Base-by-base conservation (phyloP, 2,888 invertebrate species). In the Drosophila imparisetae region DNA sequence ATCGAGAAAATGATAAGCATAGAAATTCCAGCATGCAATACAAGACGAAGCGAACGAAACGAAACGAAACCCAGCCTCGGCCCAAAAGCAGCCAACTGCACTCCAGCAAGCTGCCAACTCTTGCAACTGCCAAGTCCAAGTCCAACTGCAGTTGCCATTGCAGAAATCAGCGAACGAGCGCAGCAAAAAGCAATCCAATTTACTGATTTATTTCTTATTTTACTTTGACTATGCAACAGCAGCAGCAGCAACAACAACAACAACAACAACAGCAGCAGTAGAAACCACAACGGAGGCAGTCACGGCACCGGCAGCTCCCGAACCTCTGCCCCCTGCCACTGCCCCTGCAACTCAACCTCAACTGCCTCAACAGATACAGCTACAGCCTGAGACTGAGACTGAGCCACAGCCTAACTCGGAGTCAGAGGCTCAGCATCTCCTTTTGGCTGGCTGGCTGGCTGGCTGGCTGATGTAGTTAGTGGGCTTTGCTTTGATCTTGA, bases 171-270 rank as follows among this genome's bases (percentile, higher is more conserved):
- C 81, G 83, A 84, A 80, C 73, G 83, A 82, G 74, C 83, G 69
- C 74, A 72, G 79, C 86, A 89, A 85, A 85, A 85, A 83, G 86
- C 88, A 82, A 87, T 83, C 86, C 86, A 89, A 90, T 89, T 89
- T 83, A 87, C 90, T 90, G 89, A 90, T 90, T 89, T 89, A 89
- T 90, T 89, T 89, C 90, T 86, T 88, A 85, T 86, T 88, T 88
- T 90, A 89, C 86, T 87, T 90, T 88, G 79, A 82, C 89, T 89
- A 89, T 86, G 87, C 86, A 84, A 78, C 75, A 75, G 53, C 81
- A 67, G 40, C 74, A 69, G 34, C 65, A 65, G n/a, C 58, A 57
- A 49, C 83, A 82, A 69, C 73, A 74, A 48, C 80, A 66, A 30
- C 73, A 67, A 34, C 72, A 66, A 42, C 59, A 50, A 3, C 66